Evolutionary conservation across 2,113 vertebrate species (phyloP).

Genomic region (Lethenteron reissneri): DNA sequence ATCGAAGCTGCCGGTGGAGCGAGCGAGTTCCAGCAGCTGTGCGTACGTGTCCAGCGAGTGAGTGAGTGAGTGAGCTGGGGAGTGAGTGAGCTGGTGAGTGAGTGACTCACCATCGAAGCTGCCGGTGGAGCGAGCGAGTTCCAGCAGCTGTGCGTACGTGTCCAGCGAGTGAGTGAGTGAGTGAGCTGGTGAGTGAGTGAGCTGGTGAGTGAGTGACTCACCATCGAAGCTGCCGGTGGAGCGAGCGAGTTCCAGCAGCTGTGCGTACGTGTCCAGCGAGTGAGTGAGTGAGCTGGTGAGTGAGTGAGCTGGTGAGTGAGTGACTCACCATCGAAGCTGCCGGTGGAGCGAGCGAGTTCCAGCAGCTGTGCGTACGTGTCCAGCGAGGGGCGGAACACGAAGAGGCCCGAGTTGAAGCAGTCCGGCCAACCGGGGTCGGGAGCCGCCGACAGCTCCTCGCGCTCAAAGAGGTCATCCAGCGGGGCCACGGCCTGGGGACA

Average conservation of each 20-base stretch:
- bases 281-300: not conserved
- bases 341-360: slow-evolving; percentile 14
- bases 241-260: too few species aligned
- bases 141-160: not conserved
- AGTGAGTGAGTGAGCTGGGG: not conserved
- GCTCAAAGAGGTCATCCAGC: slow-evolving; percentile 82
- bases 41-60: not conserved
- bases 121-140: not conserved
- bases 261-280: too few species aligned
- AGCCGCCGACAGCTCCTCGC: slow-evolving; percentile 78
- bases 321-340: too few species aligned
- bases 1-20: too few species aligned
- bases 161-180: not conserved
- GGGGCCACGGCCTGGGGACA: slow-evolving; percentile 52
- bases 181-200: not conserved
- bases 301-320: not conserved
- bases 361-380: slow-evolving; percentile 52
- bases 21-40: not conserved
- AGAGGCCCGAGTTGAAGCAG: slow-evolving; percentile 97
- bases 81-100: not conserved
- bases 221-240: too few species aligned
- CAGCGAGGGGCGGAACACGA: slow-evolving; percentile 60
- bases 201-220: not conserved
- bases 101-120: not conserved
- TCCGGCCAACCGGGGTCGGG: slow-evolving; percentile 96